phyloP scores from a whole-genome alignment of 2,888 invertebrate genomes.

The Phragmatobia fuliginosa region DNA sequence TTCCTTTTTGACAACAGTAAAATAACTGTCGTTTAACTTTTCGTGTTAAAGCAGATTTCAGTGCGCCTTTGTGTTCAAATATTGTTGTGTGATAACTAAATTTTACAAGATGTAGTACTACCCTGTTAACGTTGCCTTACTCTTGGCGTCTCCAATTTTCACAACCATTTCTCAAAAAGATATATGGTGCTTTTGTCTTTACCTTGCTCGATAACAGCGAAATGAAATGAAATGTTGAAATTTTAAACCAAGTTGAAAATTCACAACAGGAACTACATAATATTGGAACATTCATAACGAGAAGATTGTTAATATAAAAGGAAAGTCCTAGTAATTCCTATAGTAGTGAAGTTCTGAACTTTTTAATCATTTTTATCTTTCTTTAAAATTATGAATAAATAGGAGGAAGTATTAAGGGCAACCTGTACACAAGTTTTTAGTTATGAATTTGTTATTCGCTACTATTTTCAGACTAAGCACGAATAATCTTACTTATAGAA shows the following conservation, averaged over 20 bases:
- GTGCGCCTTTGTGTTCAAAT: conserved; percentile 49
- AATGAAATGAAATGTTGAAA: conserved; percentile 28
- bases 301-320: not conserved
- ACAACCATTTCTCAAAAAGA: conserved; percentile 58
- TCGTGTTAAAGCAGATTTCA: conserved; percentile 61
- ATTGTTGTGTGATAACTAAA: conserved; percentile 40
- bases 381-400: conserved; percentile 38
- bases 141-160: conserved; percentile 47
- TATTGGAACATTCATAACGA: not conserved
- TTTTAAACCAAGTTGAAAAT: conserved; percentile 19
- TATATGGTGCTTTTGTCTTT: conserved; percentile 47
- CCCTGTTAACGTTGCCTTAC: conserved; percentile 46
- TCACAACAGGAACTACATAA: conserved; percentile 7
- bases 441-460: conserved; percentile 60
- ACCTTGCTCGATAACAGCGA: conserved; percentile 41
- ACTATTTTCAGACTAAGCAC: conserved; percentile 57
- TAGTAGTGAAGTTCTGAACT: not conserved
- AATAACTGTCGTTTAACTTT: conserved; percentile 76
- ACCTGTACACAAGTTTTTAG: conserved; percentile 54
- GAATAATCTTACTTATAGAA: conserved; percentile 72
- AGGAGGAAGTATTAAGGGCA: conserved; percentile 43
- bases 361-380: conserved; percentile 38
- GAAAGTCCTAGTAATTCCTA: not conserved
- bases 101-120: conserved; percentile 41
- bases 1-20: conserved; percentile 69